Conservation (phyloP, 1,140 invertebrate species). For the Chelonus insularis region DNA sequence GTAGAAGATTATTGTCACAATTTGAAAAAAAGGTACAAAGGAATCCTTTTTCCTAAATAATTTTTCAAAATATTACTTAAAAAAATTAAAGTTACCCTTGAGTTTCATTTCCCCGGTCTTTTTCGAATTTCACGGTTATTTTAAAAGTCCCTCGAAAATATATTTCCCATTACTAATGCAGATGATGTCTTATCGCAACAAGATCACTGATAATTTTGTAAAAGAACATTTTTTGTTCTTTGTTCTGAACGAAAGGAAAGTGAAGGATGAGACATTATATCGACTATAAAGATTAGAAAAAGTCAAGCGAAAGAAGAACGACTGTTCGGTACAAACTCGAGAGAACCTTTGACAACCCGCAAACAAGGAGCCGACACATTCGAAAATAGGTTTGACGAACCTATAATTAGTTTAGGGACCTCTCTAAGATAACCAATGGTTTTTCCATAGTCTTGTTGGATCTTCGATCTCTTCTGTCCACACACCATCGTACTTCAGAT, state of each 20-base stretch:
- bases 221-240: neutral
- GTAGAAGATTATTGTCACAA: too few species aligned
- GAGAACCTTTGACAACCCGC: conserved; percentile 46
- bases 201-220: neutral
- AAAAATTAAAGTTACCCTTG: too few species aligned
- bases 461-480: neutral
- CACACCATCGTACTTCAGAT: conserved; percentile 3
- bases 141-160: neutral
- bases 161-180: neutral
- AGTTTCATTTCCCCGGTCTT: too few species aligned
- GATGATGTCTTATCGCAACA: neutral
- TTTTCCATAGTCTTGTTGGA: neutral
- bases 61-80: too few species aligned
- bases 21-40: too few species aligned
- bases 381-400: conserved; percentile 38
- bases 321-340: conserved; percentile 10
- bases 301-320: conserved; percentile 17
- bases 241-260: too few species aligned
- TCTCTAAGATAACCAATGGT: conserved; percentile 32
- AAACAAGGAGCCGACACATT: conserved; percentile 53
- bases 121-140: neutral
- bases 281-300: neutral
- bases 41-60: too few species aligned
- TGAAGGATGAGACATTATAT: neutral
- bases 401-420: conserved; percentile 51